These are phyloP conservation scores for Meiosimyza decipiens DNA, from an alignment of 2,888 invertebrate species.

Conservation along the genomic window DNA sequence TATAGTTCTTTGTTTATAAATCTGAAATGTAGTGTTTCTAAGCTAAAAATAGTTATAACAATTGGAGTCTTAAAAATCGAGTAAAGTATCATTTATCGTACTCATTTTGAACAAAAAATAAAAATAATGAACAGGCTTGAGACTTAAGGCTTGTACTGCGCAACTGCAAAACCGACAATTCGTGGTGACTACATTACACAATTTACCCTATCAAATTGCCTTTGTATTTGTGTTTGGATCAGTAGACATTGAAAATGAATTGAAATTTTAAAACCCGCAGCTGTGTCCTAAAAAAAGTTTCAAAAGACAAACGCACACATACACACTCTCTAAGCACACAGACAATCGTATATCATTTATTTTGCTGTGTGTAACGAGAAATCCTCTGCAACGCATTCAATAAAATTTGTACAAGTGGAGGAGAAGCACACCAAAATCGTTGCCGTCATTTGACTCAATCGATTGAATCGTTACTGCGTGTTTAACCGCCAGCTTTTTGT, in stretches of 20 bases:
- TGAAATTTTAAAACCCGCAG: constrained; percentile 60
- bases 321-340: no score
- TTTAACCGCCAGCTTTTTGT: neutral
- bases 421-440: no score
- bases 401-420: neutral
- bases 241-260: constrained; percentile 53
- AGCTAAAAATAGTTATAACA: no score
- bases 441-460: constrained; percentile 20
- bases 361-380: no score
- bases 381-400: constrained; percentile 17
- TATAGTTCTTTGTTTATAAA: no score
- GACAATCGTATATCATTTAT: no score
- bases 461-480: constrained; percentile 19
- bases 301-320: constrained; percentile 1
- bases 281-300: constrained; percentile 46
- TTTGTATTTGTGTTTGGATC: constrained; percentile 11
- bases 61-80: no score
- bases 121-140: no score
- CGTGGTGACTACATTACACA: neutral
- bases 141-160: no score
- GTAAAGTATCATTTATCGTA: no score
- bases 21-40: no score
- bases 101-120: no score
- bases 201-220: neutral
- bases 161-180: neutral